phyloP scores from a whole-genome alignment of 2,797 vertebrate genomes.

The Dryobates pubescens region DNA sequence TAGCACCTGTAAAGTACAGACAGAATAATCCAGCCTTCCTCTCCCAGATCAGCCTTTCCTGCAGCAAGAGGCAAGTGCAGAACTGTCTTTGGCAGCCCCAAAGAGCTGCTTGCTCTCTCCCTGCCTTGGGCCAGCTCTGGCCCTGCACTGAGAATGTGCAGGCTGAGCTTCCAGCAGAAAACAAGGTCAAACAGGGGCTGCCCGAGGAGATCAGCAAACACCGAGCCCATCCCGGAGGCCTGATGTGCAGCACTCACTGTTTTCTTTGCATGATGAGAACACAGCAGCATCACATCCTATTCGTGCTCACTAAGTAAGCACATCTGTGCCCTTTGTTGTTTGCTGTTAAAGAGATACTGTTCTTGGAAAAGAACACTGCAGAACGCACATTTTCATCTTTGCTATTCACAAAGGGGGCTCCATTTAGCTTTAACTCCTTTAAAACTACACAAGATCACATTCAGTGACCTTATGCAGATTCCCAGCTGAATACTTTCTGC shows the following conservation, averaged over 20 bases:
- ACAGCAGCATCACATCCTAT: background rate
- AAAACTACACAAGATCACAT: background rate
- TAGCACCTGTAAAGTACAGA: accelerated
- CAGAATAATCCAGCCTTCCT: background rate
- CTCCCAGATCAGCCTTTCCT: background rate
- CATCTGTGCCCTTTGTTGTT: background rate
- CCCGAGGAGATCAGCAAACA: background rate
- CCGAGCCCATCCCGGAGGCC: accelerated
- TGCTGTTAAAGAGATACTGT: background rate
- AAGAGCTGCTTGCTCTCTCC: background rate
- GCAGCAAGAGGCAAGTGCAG: background rate
- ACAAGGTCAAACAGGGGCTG: background rate
- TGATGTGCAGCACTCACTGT: background rate
- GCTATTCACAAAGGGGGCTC: background rate
- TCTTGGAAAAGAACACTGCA: background rate
- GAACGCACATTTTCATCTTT: background rate
- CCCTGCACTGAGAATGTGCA: accelerated
- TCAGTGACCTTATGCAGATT: background rate
- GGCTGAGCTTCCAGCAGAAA: background rate
- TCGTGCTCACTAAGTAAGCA: background rate
- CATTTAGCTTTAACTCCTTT: background rate
- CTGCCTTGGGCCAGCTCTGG: background rate
- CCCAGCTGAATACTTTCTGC: background rate
- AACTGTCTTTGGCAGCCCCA: background rate
- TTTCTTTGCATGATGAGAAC: background rate